Evolutionary conservation across 2,888 invertebrate genomes (phyloP), one percentile per base, ranked within the genome.

Genomic region (Xestia ashworthii): DNA sequence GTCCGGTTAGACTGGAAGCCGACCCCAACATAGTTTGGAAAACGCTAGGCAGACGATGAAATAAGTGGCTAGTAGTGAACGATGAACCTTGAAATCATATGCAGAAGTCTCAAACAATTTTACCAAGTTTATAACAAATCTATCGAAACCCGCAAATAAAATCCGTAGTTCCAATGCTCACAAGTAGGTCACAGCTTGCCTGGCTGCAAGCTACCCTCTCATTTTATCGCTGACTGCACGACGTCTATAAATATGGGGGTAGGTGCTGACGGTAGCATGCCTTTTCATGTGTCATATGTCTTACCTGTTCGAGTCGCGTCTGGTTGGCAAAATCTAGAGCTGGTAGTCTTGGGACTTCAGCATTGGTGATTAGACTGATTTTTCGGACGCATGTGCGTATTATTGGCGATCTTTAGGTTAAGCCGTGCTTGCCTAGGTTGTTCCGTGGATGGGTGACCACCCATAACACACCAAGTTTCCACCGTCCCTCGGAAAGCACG

Each of bases 161-260:
- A 53, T 65, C 50, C 14, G 25, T 12, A 32, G 76, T 38, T 58
- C 78, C 80, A 78, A 32, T 25, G 64, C 22, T 64, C 53, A 6
- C 66, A 70, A 83, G 65, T 80, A 70, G 80, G 83, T 80, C 80
- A 58, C 44, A 5, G 58, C 41, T 50, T 66, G 58, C 78, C 58
- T 66, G 50, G 41, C 78, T 80, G 82, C 65, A 50, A 60, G 14
- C 50, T 81, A 62, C 64, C 60, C 64, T 50, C 64, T 25, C 69
- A 46, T 53, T 81, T 75, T 79, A 74, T 53, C 46, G 81, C 78
- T 72, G 78, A 73, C 74, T 78, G n/a, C 32, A 38, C 64, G 11
- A n/a, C n/a, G 25, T 55, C 81, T 78, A 44, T 73, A 67, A 67
- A 79, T 79, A 79, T 55, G 65, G 65, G 71, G 41, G 74, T 44